phyloP scores from a whole-genome alignment of 2,888 invertebrate species.

The Pandemis heparana region DNA sequence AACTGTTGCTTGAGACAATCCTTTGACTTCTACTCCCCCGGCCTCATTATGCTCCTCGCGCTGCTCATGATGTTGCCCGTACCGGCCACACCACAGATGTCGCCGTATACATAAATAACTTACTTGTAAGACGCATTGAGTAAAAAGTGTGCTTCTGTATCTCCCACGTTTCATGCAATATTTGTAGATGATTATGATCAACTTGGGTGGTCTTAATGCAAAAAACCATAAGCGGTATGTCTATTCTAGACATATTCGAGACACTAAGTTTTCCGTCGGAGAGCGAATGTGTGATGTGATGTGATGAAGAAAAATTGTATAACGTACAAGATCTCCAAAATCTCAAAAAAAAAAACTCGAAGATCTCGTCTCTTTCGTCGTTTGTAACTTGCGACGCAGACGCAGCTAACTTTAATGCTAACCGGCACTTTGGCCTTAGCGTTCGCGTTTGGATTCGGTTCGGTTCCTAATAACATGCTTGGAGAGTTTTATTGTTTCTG shows the following conservation, averaged over 20 bases:
- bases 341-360: no score
- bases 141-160: no score
- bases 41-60: no score
- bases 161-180: no score
- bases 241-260: neutral
- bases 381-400: neutral
- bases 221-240: neutral
- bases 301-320: neutral
- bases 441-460: neutral
- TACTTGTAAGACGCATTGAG: no score
- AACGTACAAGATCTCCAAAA: neutral
- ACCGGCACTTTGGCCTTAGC: neutral
- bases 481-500: slow-evolving; percentile 2
- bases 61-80: no score
- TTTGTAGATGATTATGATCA: neutral
- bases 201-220: neutral
- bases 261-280: neutral
- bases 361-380: neutral
- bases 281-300: neutral
- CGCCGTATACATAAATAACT: no score
- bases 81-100: no score
- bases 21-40: neutral
- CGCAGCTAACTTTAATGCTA: neutral
- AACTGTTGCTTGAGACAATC: neutral
- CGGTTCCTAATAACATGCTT: neutral